Percentiles rank a stretch among this genome's conserved stretches.
Evolutionary conservation across 2,888 invertebrate genomes (phyloP).

Genomic region (Apomyelois bistriatella): DNA sequence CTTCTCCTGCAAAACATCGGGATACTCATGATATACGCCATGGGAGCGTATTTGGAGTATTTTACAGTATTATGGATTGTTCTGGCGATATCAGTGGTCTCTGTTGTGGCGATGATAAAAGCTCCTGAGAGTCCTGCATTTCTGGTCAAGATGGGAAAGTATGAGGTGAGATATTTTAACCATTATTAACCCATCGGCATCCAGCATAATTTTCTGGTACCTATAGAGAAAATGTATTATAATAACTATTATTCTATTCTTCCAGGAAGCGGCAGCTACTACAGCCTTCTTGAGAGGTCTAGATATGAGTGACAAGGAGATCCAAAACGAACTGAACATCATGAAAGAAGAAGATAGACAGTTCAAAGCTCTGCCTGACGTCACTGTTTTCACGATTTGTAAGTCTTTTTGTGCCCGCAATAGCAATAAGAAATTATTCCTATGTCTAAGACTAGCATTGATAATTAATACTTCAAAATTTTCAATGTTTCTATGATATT

Average conservation of each 20-base stretch:
- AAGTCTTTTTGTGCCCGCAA: constrained; percentile 28
- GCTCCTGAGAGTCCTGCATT: constrained; percentile 62
- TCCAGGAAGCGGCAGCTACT: constrained; percentile 49
- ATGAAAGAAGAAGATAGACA: constrained; percentile 46
- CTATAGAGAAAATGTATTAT: no score
- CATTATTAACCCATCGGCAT: no score
- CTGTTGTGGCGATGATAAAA: constrained; percentile 41
- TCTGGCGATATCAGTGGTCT: constrained; percentile 39
- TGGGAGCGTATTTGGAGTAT: constrained; percentile 52
- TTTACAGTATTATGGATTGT: constrained; percentile 42
- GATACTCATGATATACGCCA: constrained; percentile 46
- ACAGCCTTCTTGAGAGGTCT: constrained; percentile 50
- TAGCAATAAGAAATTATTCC: no score
- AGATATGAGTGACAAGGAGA: constrained; percentile 38
- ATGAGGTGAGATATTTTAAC: constrained; percentile 40
- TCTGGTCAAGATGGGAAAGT: constrained; percentile 48
- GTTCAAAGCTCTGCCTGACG: constrained; percentile 42
- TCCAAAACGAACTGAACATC: constrained; percentile 42
- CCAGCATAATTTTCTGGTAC: no score
- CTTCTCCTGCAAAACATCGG: constrained; percentile 49
- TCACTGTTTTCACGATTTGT: constrained; percentile 47
- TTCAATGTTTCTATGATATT: no score
- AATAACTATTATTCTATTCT: background rate
- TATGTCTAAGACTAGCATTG: no score
- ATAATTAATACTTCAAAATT: no score